These are phyloP conservation scores for Leptopilina drosophilae DNA, from an alignment of 2,888 invertebrate species.

Conservation along the genomic window DNA sequence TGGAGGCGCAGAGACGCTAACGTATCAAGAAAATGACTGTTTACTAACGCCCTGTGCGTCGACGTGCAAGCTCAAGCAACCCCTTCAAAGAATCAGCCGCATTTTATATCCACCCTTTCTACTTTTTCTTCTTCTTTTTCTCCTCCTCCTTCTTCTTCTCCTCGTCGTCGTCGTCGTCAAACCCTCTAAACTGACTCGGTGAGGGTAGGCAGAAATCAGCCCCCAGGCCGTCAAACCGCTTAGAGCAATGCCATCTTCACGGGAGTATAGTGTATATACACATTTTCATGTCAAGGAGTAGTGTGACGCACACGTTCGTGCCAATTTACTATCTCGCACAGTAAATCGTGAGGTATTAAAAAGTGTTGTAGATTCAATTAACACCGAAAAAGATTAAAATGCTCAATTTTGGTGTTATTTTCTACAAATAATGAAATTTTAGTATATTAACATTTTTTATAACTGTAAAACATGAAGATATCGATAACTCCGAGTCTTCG, in stretches of 20 bases:
- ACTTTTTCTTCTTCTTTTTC: conserved; percentile 43
- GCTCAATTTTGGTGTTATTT: no score
- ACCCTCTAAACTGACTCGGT: conserved; percentile 51
- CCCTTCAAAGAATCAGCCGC: conserved; percentile 46
- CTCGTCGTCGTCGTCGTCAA: conserved; percentile 49
- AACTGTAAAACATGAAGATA: no score
- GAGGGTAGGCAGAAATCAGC: conserved; percentile 52
- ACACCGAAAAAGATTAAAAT: no score
- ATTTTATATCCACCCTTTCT: neutral
- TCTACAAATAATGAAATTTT: no score
- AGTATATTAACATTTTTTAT: no score
- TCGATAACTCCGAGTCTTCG: no score
- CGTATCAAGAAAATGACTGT: conserved; percentile 59
- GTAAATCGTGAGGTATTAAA: no score
- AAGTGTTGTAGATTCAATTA: no score
- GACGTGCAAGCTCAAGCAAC: conserved; percentile 50
- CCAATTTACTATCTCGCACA: no score
- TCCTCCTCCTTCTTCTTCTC: conserved; percentile 49
- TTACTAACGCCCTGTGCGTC: conserved; percentile 54
- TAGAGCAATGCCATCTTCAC: conserved; percentile 48
- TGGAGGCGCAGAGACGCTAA: conserved; percentile 50
- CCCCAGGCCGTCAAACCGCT: conserved; percentile 50
- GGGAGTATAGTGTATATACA: no score
- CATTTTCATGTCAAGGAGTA: no score
- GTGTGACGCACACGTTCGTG: no score